Conservation (phyloP, 2,797 vertebrate genomes). For the Rhinatrema bivittatum region DNA sequence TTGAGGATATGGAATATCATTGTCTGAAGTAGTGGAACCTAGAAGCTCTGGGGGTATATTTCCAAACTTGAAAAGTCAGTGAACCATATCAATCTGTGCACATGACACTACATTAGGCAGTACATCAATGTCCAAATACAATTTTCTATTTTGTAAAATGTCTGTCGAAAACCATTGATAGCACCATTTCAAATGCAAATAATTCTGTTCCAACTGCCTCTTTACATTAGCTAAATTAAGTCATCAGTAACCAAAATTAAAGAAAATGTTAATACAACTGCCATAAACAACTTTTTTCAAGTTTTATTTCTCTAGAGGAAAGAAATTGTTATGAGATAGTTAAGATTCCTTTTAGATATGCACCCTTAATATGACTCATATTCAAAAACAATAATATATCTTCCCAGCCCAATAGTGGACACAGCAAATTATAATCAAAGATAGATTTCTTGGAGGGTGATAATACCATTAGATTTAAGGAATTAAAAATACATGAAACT, state of each 20-base stretch:
- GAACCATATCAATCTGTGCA: conserved; percentile 16
- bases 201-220: conserved; percentile 70
- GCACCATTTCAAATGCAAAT: conserved; percentile 68
- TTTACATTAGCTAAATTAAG: conserved; percentile 75
- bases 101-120: conserved; percentile 6
- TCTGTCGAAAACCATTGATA: conserved; percentile 59
- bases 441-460: conserved; percentile 67
- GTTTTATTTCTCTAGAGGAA: conserved; percentile 60
- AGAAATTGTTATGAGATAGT: conserved; percentile 44
- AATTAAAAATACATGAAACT: conserved; percentile 81
- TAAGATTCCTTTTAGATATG: conserved; percentile 41
- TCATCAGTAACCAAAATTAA: conserved; percentile 72
- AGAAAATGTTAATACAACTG: conserved; percentile 65
- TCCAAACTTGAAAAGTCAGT: neutral
- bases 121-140: conserved; percentile 52
- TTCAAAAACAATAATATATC: conserved; percentile 48
- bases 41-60: neutral
- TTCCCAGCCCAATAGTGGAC: conserved; percentile 51
- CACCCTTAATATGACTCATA: conserved; percentile 41
- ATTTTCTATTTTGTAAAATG: conserved; percentile 48
- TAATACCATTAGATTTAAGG: conserved; percentile 73
- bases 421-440: conserved; percentile 69
- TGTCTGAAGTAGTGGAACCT: neutral
- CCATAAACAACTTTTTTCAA: conserved; percentile 67
- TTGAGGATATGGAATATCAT: too few relatives aligned